These are phyloP conservation scores for Mystacornis crossleyi DNA, from an alignment of 2,113 vertebrate species.

Conservation along the genomic window DNA sequence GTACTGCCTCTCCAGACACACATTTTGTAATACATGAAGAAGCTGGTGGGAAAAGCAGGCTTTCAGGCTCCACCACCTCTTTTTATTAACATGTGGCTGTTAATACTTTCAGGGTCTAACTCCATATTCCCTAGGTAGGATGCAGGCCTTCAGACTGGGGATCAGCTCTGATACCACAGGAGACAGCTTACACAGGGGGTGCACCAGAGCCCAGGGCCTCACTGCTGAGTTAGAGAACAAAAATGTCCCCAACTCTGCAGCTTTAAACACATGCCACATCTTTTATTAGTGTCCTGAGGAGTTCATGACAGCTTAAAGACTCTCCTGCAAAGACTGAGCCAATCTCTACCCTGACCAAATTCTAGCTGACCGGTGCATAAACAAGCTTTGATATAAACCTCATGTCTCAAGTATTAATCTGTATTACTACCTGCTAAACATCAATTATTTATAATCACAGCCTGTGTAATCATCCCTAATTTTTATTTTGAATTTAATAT, in stretches of 20 bases:
- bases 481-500: not conserved
- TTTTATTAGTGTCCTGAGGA: not conserved
- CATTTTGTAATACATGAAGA: constrained; percentile 24
- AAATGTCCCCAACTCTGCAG: not conserved
- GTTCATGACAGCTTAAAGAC: not conserved
- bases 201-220: not conserved
- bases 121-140: not conserved
- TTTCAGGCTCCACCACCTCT: not conserved
- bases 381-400: not conserved
- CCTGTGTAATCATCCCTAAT: not conserved
- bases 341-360: not conserved
- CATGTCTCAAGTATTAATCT: not conserved
- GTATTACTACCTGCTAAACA: not conserved
- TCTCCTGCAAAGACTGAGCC: not conserved
- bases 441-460: not conserved
- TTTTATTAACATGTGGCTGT: not conserved
- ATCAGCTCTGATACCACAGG: not conserved
- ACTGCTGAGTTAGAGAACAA: not conserved
- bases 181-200: no score
- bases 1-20: constrained; percentile 26
- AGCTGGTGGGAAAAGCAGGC: not conserved
- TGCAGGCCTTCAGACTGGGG: not conserved
- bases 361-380: not conserved
- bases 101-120: not conserved
- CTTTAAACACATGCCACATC: not conserved